These are phyloP conservation scores for Lycaena phlaeas DNA, from an alignment of 2,888 invertebrate species.

Conservation along the genomic window DNA sequence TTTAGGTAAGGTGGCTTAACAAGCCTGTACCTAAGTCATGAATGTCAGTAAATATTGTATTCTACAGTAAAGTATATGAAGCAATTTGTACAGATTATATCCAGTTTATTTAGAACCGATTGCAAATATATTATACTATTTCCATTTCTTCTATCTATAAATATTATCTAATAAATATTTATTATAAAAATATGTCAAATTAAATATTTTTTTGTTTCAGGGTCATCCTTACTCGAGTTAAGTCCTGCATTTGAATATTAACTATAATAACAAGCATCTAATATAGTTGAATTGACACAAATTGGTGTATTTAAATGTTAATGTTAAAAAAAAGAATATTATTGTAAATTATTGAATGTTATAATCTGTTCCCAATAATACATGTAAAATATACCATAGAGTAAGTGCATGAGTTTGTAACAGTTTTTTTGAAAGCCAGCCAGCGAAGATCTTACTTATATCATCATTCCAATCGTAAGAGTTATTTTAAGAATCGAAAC, in stretches of 20 bases:
- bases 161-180: no score
- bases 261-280: slow-evolving; percentile 1
- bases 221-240: slow-evolving; percentile 33
- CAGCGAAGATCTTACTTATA: background rate
- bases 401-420: no score
- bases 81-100: no score
- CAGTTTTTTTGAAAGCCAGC: no score
- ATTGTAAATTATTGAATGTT: background rate
- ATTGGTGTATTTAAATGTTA: background rate
- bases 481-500: background rate
- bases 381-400: background rate
- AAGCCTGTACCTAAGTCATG: no score
- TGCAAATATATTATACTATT: no score
- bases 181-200: no score
- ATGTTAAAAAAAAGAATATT: slow-evolving; percentile 10
- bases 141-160: no score
- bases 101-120: no score
- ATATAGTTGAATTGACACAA: background rate
- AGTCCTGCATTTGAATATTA: background rate
- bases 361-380: background rate
- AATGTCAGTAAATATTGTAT: no score
- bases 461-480: background rate
- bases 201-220: slow-evolving; percentile 35
- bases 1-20: no score
- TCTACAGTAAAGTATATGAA: no score